Conservation (phyloP, 2,113 vertebrate genomes). For the Jaculus jaculus region DNA sequence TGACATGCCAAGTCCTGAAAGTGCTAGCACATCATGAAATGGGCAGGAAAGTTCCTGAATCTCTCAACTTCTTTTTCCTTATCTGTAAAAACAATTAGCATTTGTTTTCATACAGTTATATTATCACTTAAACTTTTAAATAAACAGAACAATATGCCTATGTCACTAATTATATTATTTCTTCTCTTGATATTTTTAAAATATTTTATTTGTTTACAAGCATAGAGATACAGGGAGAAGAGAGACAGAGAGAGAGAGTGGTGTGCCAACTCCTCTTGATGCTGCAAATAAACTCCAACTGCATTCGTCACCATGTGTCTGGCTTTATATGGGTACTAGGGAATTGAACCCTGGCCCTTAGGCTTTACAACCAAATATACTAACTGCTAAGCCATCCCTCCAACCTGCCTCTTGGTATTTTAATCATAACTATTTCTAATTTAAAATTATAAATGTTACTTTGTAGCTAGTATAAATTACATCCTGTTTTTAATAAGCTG, state of each 20-base stretch:
- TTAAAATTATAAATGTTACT: not conserved
- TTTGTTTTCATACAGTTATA: not conserved
- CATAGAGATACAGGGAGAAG: too few relatives aligned
- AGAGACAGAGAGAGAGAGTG: too few relatives aligned
- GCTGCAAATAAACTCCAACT: too few relatives aligned
- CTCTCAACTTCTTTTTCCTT: not conserved
- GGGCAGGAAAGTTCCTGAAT: rapidly evolving
- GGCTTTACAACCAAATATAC: too few relatives aligned
- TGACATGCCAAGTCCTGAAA: not conserved
- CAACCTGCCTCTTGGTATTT: not conserved
- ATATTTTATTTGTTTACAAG: too few relatives aligned
- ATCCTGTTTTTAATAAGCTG: not conserved
- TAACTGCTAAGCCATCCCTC: too few relatives aligned
- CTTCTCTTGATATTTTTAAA: too few relatives aligned
- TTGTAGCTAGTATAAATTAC: not conserved
- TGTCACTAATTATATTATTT: not conserved
- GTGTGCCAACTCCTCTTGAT: too few relatives aligned
- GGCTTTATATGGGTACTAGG: too few relatives aligned
- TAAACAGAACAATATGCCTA: not conserved
- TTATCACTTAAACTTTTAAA: not conserved
- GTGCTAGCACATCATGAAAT: not conserved
- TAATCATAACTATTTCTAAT: not conserved
- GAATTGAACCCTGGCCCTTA: too few relatives aligned
- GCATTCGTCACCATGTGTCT: too few relatives aligned
- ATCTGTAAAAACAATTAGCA: not conserved